Evolutionary conservation across 2,113 vertebrate species (phyloP).

Genomic region (Eidolon helvum): DNA sequence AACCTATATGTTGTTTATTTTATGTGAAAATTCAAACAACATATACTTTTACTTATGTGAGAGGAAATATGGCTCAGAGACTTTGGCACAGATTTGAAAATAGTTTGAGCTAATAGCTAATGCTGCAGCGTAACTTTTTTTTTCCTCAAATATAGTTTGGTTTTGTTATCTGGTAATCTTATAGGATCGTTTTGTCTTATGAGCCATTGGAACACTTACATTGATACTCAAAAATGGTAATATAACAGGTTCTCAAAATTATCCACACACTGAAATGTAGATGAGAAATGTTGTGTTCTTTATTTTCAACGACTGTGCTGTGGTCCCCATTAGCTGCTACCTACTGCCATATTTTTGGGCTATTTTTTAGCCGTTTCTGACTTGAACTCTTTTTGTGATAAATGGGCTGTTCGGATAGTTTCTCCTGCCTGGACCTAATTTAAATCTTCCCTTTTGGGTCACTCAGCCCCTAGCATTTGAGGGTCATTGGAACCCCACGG

Average conservation of each 20-base stretch:
- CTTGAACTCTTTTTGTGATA: not conserved
- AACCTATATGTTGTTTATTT: not conserved
- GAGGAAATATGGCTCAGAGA: not conserved
- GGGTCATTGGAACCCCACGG: not conserved
- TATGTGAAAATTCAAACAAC: not conserved
- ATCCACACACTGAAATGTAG: not conserved
- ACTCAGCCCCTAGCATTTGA: not conserved
- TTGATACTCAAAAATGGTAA: not conserved
- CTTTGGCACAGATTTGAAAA: not conserved
- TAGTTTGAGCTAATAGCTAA: not conserved
- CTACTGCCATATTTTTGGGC: not conserved
- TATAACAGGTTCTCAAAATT: not conserved
- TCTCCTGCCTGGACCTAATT: not conserved
- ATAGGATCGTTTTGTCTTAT: not conserved
- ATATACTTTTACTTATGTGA: not conserved
- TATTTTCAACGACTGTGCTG: rapidly evolving
- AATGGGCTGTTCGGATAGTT: not conserved
- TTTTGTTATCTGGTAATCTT: not conserved
- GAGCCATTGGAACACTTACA: not conserved
- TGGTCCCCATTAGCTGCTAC: not conserved
- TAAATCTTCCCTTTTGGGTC: not conserved
- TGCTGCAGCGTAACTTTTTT: not conserved
- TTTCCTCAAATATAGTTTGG: not conserved
- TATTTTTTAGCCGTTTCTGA: not conserved
- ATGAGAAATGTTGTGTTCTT: not conserved